Evolutionary conservation across 2,113 vertebrate genomes (phyloP).

Genomic region (Gadus chalcogrammus): DNA sequence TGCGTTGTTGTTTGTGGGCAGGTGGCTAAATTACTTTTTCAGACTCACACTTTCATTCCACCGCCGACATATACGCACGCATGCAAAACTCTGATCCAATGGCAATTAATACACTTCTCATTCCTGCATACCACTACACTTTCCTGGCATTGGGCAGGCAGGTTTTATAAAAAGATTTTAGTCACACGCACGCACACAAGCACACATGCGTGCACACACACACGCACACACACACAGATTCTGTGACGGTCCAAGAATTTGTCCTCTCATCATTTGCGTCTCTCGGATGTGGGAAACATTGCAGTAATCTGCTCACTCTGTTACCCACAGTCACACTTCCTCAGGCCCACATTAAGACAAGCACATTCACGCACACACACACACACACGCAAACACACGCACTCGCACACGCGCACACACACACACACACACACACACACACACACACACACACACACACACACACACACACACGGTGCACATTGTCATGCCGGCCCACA

Average conservation of each 20-base stretch:
- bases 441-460: background rate
- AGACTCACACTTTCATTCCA: background rate
- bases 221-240: constrained; percentile 11
- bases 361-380: background rate
- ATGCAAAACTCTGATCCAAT: constrained; percentile 22
- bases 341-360: background rate
- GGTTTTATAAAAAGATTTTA: constrained; percentile 54
- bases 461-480: background rate
- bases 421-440: background rate
- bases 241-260: constrained; percentile 28
- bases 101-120: constrained; percentile 39
- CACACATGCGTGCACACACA: constrained; percentile 4
- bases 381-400: background rate
- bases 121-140: constrained; percentile 21
- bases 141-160: constrained; percentile 29
- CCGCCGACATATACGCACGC: constrained; percentile 17
- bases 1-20: constrained; percentile 4
- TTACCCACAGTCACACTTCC: background rate
- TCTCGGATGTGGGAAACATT: constrained; percentile 27
- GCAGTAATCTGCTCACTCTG: constrained; percentile 32
- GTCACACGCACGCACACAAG: constrained; percentile 21
- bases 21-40: background rate
- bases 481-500: background rate
- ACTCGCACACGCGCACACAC: background rate
- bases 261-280: constrained; percentile 25